Conservation (phyloP, 2,888 invertebrate genomes). For the Oligia fasciuncula region DNA sequence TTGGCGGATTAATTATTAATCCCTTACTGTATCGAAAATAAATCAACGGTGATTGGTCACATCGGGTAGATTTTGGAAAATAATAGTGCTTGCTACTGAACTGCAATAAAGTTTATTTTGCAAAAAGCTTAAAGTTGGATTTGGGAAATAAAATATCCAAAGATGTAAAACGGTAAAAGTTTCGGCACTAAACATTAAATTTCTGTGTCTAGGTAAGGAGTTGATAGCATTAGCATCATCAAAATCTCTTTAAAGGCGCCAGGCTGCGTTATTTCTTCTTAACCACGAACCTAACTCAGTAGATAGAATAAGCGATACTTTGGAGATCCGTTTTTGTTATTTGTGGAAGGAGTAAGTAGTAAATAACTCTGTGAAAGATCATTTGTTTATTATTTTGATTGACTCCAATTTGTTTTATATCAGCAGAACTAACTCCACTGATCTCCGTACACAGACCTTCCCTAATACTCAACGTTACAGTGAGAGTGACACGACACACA, state of each 20-base stretch:
- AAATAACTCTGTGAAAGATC: not conserved
- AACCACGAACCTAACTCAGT: not conserved
- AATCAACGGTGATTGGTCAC: conserved; percentile 70
- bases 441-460: conserved; percentile 56
- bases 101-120: not conserved
- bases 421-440: conserved; percentile 21
- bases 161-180: not conserved
- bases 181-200: not conserved
- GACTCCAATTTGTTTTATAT: not conserved
- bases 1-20: conserved; percentile 83
- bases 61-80: conserved; percentile 58
- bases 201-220: not conserved
- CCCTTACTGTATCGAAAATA: conserved; percentile 76
- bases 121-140: not conserved
- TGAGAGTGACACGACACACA: conserved; percentile 73
- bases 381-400: not conserved
- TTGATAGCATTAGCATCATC: not conserved
- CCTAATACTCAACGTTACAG: conserved; percentile 68
- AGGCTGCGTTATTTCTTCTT: not conserved
- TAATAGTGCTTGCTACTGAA: conserved; percentile 18
- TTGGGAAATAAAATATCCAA: not conserved
- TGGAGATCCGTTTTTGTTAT: not conserved
- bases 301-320: not conserved
- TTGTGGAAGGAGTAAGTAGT: not conserved
- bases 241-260: not conserved